phyloP scores from a whole-genome alignment of 35 echinoderm and acorn worm genomes.

The Patiria miniata region DNA sequence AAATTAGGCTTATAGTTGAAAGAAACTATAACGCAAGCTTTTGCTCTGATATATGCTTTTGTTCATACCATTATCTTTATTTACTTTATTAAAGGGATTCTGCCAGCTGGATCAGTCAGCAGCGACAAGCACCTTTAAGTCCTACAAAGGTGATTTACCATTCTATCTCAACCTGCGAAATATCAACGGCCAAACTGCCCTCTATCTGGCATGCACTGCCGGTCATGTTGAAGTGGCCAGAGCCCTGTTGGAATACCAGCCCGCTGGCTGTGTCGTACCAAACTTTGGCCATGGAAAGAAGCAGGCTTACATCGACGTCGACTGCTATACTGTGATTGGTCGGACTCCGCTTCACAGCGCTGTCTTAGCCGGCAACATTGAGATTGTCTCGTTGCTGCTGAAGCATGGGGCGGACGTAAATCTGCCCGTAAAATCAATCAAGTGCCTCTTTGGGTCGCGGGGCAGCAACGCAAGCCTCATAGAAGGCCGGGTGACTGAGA shows the following conservation, averaged over 20 bases:
- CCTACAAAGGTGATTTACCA: constrained; percentile 82
- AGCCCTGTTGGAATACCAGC: constrained; percentile 76
- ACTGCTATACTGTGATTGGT: constrained; percentile 89
- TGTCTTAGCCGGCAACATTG: constrained; percentile 67
- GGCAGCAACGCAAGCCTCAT: constrained; percentile 26
- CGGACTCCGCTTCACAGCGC: constrained; percentile 86
- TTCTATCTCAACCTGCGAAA: constrained; percentile 81
- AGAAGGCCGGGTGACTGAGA: constrained; percentile 26
- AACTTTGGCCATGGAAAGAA: constrained; percentile 36
- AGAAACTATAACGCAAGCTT: too few species aligned
- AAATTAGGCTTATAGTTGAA: too few species aligned
- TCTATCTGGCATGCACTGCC: constrained; percentile 78
- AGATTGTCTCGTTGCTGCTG: constrained; percentile 76
- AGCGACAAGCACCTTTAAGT: constrained; percentile 66
- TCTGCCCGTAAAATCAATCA: constrained; percentile 75
- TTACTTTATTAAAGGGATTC: constrained; percentile 37
- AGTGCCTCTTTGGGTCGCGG: constrained; percentile 58
- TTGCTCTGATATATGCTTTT: too few species aligned
- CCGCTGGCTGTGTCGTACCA: constrained; percentile 29
- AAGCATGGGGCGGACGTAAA: constrained; percentile 86
- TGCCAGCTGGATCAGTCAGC: constrained; percentile 36
- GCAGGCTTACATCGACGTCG: constrained; percentile 69
- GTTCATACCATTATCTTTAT: neutral
- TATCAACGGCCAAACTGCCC: constrained; percentile 86
- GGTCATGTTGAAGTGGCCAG: constrained; percentile 70